Base-by-base conservation (phyloP, 2,888 invertebrate species). In the Plemyria rubiginata region DNA sequence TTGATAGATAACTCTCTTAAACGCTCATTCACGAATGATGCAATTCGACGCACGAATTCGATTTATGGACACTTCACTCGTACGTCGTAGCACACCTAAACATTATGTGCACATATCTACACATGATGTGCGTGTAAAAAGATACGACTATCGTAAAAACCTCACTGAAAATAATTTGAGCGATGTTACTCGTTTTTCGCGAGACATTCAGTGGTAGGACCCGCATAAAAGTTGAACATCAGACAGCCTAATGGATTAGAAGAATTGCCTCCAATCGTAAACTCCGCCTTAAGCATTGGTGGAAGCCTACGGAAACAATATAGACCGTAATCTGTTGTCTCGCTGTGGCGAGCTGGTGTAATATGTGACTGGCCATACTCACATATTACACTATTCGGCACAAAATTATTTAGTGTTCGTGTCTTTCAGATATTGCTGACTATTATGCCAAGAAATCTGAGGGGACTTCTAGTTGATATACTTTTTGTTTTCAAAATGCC, bases 91-190 rank as follows among this genome's bases (percentile, higher is more conserved):
- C 82, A 81, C 82, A 85, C 84, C 86, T 87, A 80, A 89, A 88
- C 85, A 88, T 89, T 86, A 91, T 85, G 87, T 86, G 86, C 84
- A 82, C 90, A 86, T 88, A 86, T 87, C 86, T 88, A 87, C 84
- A 82, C 84, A 89, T 88, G 86, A 92, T 88, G 90, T 85, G 87
- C 79, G 85, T 90, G 87, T 92, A 92, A 92, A 92, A 92, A 91
- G 88, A 92, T 91, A 92, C 85, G 86, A 83, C 90, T 86, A 87
- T 88, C 91, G 82, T 92, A 92, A 92, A 89, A 92, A 82, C 85
- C 80, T 84, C 83, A 88, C 87, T 88, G 88, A 88, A 91, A 92
- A 92, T 92, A 90, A 92, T 92, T 91, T 91, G 88, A 89, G 90
- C 85, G 84, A 90, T 87, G 87, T 87, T 88, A 86, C 80, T 86